Base-by-base conservation (phyloP, 1,140 invertebrate species). In the Pomacea maculata region DNA sequence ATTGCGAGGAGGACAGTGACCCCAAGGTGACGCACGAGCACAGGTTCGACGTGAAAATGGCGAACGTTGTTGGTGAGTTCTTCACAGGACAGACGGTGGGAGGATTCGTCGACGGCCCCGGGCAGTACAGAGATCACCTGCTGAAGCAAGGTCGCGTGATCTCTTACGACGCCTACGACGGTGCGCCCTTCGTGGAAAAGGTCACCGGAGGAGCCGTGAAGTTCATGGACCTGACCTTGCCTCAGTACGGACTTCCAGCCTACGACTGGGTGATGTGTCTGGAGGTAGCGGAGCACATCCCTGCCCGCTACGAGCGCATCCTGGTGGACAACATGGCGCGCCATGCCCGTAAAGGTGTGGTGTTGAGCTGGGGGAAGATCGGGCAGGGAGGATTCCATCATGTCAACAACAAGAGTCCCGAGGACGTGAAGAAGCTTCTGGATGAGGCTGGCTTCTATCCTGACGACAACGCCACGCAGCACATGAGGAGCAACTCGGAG, bases 281-380 rank as follows among this genome's bases (percentile, higher is more conserved):
- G 7, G 85, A 85, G 71, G 85, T 85, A 3, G 85, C 83, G 0
- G 83, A 85, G 73, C 85, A 85, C 57, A 84, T 85, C 61, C 83
- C 85, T 11, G 64, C 70, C 55, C 9, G 75, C 10, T 82, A 73
- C 54, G 83, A 85, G 63, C 19, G 54, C 15, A 75, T 85, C 17
- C 84, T 80, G 67, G 79, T 85, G 55, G 83, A 83, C 70, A 85
- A 85, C 63, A n/a, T 85, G 34, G 80, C 79, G 8, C 63, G 83
- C 17, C 83, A 84, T 67, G 79, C 83, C 75, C 75, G 67, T 17
- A 80, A 78, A 57, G 82, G 82, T 7, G 81, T 85, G 54, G 76
- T 85, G 54, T 25, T 85, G 19, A 84, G 83, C 63, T 84, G 85
- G 85, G 85, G 81, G 10, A 78, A 80, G 10, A 79, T 80, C 6